Percentiles rank a stretch among this genome's conserved stretches.
Conservation (phyloP, 1,140 invertebrate genomes). For the Diachasma alloeum region DNA sequence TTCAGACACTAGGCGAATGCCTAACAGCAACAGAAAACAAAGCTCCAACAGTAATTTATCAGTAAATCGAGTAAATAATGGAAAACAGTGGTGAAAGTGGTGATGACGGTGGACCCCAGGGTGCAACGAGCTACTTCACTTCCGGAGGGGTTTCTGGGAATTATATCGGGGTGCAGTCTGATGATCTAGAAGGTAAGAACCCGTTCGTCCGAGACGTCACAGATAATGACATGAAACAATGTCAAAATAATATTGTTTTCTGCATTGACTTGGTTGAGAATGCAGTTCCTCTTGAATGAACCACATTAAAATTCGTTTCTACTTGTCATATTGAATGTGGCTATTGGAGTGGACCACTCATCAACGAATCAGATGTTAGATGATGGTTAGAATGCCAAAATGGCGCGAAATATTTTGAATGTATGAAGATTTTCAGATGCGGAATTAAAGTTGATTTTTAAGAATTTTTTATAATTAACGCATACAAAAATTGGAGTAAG, state of each 20-base stretch:
- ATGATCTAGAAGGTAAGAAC: conserved; percentile 63
- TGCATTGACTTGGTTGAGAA: neutral
- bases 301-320: conserved; percentile 14
- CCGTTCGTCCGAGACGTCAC: neutral
- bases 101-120: conserved; percentile 58
- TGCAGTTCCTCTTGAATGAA: neutral
- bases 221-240: conserved; percentile 16
- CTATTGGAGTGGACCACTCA: neutral
- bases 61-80: conserved; percentile 46
- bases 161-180: conserved; percentile 62
- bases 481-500: no score
- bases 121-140: conserved; percentile 54
- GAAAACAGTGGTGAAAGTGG: conserved; percentile 67
- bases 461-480: no score
- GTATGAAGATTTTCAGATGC: neutral
- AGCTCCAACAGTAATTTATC: neutral
- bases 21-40: neutral
- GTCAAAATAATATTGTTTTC: conserved; percentile 8
- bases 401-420: neutral
- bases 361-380: conserved; percentile 6
- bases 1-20: neutral
- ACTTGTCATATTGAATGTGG: conserved; percentile 45
- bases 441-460: neutral
- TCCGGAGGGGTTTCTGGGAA: conserved; percentile 53
- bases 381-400: conserved; percentile 2